Evolutionary conservation across 2,113 vertebrate genomes (phyloP), one percentile per base, ranked within the genome.

Genomic region (Aldabrachelys gigantea): DNA sequence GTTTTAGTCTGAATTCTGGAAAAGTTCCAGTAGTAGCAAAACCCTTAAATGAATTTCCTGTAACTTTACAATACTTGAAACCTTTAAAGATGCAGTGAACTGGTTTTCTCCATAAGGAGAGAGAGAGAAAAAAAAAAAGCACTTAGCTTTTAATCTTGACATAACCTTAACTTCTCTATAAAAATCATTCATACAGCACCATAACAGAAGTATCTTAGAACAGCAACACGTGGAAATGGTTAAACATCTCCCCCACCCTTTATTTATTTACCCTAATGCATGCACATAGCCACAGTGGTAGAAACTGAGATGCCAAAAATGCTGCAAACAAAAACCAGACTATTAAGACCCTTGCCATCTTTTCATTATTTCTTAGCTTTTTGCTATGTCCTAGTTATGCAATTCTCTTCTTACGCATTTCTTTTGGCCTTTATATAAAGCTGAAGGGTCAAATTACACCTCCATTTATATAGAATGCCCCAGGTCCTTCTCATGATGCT

Each of bases 221-320:
- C 10, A 86, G 10, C 41, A 72, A 27, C 1, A 0, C 44, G 29
- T 16, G 2, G 50, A 72, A 80, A 82, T 31, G 35, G 27, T 22
- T 29, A 65, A 81, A 82, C 13, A 50, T 11, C 0, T 0, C 7
- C 17, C 16, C 17, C 4, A 4, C 13, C 9, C 65, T n/a, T 69
- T 17, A n/a, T 65, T 27, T 82, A 82, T 89, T 78, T 21, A 47
- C 16, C 9, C 6, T 7, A 21, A 41, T 50, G 54, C 22, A 56
- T 0, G 0, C 27, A 29, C 3, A 21, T 3, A 6, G 69, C 35
- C 16, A n/a, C 4, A 13, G 65, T 16, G 0, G 2, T 31, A 83
- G 12, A 52, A 85, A 38, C 27, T 56, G 19, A 22, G 53, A 56
- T 0, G 81, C 35, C 10, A 2, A 44, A 13, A 25, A 12, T 27